Base-by-base conservation (phyloP, 2,113 vertebrate genomes). In the Probosciger aterrimus region DNA sequence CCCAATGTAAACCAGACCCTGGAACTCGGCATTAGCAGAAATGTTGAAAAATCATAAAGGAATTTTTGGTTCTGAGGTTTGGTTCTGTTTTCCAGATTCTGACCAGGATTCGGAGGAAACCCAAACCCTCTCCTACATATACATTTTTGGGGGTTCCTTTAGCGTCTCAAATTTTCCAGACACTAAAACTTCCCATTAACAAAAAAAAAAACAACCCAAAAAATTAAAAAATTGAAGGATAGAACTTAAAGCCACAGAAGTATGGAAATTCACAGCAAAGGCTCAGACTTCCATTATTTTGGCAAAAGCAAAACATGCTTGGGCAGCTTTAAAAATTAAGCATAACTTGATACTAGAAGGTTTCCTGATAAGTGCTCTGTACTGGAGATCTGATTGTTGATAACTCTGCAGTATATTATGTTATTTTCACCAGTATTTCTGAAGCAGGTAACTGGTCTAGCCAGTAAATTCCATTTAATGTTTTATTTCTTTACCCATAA, bases 31-130 rank as follows among this genome's bases (percentile, higher is more conserved):
- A 79, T 73, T 93, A 95, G 67, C 73, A 97, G 80, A 95, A 93
- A 93, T 27, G 65, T 69, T 94, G 93, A 97, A 96, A 96, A 92
- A 82, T 96, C 55, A 84, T 60, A 82, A 85, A 92, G 91, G 88
- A 91, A 95, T 95, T 93, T 96, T 92, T 95, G 93, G 88, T 97
- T 97, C 95, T 96, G 96, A 96, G 96, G 95, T 97, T 96, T 97
- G 96, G 65, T 96, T 93, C 92, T 93, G 52, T 93, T 96, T 96
- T 94, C 88, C 95, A 92, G 82, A 86, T 49, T 73, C 91, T 93
- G 93, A 93, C 81, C 67, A 88, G 93, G 62, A 95, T 57, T 89
- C 83, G 76, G 62, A 93, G 92, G 88, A 95, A 94, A 92, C 19
- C 70, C 74, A 94, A 95, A 85, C 44, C 67, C 70, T 82, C 59